Evolutionary conservation across 2,113 vertebrate genomes (phyloP), one percentile per base, ranked within the genome.

Genomic region (Dicentrarchus labrax): DNA sequence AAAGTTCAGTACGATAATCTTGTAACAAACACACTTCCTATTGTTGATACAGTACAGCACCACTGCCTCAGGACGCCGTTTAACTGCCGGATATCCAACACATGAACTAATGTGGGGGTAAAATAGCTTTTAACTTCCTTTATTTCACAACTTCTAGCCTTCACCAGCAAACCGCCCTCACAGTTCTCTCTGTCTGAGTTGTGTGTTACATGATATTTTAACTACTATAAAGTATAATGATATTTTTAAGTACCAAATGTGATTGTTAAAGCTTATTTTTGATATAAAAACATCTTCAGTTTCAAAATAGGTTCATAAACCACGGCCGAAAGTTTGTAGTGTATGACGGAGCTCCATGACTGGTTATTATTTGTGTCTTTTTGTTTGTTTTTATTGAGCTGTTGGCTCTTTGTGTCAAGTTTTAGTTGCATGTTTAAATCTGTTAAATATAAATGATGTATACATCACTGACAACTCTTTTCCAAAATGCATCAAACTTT

Each of bases 221-320:
- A 30, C 30, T 30, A 30, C 10, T n/a, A 41, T 22, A 13, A 24
- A 24, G 15, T 12, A 68, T 6, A 22, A 11, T 12, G 21, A 45
- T 13, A 13, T 53, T 1, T 51, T 51, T 39, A 13, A 19, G 21
- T 24, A 62, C 47, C 19, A 24, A 8, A 19, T 8, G 36, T 53
- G 47, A 53, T 17, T 53, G 53, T 62, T 67, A 67, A 67, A 67
- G 41, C 43, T 67, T 19, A 48, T 61, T 38, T 39, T 62, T 38
- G 16, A 39, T 39, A 8, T 30, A 13, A 22, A 6, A 60, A 60
- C 57, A 60, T 48, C 65, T 3, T 30, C 4, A 48, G 17, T 38
- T 62, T 62, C 4, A 67, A 68, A 68, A 19, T 30, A 47, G 1
- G 24, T 53, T 38, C 17, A 36, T 15, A 17, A 30, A 30, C 30